phyloP scores from a whole-genome alignment of 2,113 vertebrate genomes.

The rabbit (Oryctolagus cuniculus) region DNA sequence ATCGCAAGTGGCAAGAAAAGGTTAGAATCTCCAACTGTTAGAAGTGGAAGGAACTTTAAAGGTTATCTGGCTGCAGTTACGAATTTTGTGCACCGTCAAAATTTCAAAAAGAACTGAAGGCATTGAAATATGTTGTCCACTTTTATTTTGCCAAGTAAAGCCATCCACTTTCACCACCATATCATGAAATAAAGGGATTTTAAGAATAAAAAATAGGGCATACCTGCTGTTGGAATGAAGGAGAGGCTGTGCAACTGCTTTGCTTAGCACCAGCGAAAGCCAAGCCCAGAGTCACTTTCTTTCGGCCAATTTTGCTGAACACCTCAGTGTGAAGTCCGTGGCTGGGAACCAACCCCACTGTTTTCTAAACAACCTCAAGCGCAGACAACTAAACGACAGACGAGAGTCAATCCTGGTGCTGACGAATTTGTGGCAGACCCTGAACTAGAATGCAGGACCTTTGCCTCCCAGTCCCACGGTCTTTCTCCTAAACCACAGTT shows the following conservation, averaged over 20 bases:
- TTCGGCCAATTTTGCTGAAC: background rate
- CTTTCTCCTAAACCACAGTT: background rate
- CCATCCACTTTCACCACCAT: background rate
- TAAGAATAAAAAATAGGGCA: background rate
- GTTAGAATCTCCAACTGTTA: conserved; percentile 30
- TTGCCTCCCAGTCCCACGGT: background rate
- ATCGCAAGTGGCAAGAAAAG: conserved; percentile 55
- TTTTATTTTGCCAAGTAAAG: conserved; percentile 50
- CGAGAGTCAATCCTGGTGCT: background rate
- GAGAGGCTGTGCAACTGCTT: background rate
- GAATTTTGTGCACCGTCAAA: background rate
- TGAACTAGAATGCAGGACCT: background rate
- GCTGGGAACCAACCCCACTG: background rate
- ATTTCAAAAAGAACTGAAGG: conserved; percentile 54
- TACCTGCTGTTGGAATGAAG: background rate
- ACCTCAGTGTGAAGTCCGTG: background rate
- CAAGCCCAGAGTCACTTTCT: background rate
- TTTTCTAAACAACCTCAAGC: background rate
- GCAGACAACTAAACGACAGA: background rate
- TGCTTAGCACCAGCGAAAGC: background rate
- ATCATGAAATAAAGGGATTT: conserved; percentile 47
- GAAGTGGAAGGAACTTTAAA: conserved; percentile 41
- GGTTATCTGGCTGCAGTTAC: conserved; percentile 14
- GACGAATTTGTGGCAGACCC: background rate
- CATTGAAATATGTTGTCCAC: conserved; percentile 24